Evolutionary conservation across 2,113 vertebrate species (phyloP).

Genomic region (Condylura cristata): DNA sequence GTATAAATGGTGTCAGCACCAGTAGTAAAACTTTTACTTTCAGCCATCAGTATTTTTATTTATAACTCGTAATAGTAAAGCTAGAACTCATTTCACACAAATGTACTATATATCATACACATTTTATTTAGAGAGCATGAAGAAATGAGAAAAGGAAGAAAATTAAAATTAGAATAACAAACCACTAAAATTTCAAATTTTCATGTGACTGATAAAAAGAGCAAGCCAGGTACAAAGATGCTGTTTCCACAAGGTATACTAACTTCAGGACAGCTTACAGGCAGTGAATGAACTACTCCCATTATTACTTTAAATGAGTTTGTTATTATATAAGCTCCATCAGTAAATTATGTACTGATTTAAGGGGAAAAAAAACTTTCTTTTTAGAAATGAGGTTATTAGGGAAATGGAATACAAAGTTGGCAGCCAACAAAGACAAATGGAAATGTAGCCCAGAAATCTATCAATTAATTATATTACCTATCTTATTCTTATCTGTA

Average conservation of each 20-base stretch:
- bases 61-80: background rate
- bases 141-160: background rate
- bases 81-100: background rate
- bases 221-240: slow-evolving; percentile 63
- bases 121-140: background rate
- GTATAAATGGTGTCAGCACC: background rate
- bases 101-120: background rate
- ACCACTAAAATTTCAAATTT: slow-evolving; percentile 65
- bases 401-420: slow-evolving; percentile 77
- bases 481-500: background rate
- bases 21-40: background rate
- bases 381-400: slow-evolving; percentile 73
- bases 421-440: slow-evolving; percentile 67
- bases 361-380: slow-evolving; percentile 64
- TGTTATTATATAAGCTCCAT: slow-evolving; percentile 69
- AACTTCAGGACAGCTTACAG: background rate
- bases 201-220: slow-evolving; percentile 73
- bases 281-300: slow-evolving; percentile 54
- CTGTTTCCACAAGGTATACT: slow-evolving; percentile 33
- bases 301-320: slow-evolving; percentile 33
- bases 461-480: slow-evolving; percentile 70
- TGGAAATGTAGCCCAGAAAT: slow-evolving; percentile 60
- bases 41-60: background rate
- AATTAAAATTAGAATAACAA: slow-evolving; percentile 15
- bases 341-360: slow-evolving; percentile 57